Base-by-base conservation (phyloP, 2,113 vertebrate genomes). In the Mus pahari region DNA sequence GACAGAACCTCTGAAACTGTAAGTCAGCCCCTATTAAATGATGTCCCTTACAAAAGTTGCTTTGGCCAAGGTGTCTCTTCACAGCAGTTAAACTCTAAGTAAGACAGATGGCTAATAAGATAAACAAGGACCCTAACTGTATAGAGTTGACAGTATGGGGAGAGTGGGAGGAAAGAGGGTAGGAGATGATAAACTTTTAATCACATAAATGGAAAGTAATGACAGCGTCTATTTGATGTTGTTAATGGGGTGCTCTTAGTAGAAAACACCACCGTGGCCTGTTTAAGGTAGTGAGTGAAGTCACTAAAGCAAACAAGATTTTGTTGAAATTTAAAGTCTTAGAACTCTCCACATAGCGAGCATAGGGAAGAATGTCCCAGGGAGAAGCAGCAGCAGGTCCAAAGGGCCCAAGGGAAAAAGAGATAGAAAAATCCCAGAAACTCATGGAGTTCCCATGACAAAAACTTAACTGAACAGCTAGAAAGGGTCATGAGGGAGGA, bases 121-220 rank as follows among this genome's bases (percentile, higher is more conserved):
- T 8, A 82, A 66, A 70, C n/a, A 82, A 0, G 3, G 45, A 31
- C 39, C 2, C 12, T 91, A 53, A 53, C 36, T 71, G 75, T 26
- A 68, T 48, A 42, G n/a, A 79, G 31, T 82, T 82, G 64, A 78
- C 53, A 75, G 50, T 90, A 60, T 68, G 4, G 31, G 36, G 71
- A 0, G 9, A 62, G 42, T n/a, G 55, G 28, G 14, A 33, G 39
- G 26, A 24, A 90, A 94, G 33, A 1, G 33, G 17, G 22, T 33
- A 20, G 89, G 77, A 95, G 39, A 89, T 53, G 1, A 89, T 28
- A 86, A 78, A 83, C 10, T 68, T 77, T 94, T 73, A 92, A 64
- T 89, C 68, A 22, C 9, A 31, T 45, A 19, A 93, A 19, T 90
- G 45, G 36, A 79, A 91, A 87, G 73, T 84, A 92, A 74, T 55